Conservation (phyloP, 2,797 vertebrate genomes). For the Carapus acus region DNA sequence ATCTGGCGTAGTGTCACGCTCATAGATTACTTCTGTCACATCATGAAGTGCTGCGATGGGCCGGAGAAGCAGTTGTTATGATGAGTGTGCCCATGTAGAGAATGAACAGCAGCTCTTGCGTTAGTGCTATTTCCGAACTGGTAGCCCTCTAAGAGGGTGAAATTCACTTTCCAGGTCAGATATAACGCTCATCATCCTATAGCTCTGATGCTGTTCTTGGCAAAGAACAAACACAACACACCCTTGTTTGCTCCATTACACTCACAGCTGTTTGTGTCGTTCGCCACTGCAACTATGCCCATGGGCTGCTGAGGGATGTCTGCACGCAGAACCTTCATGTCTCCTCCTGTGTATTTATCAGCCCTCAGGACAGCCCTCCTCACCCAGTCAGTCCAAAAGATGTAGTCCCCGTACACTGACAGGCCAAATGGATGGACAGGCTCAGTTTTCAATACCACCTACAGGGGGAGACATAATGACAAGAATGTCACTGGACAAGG, state of each 20-base stretch:
- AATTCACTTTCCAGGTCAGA: too few species aligned
- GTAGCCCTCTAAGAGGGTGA: too few species aligned
- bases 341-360: constrained; percentile 90
- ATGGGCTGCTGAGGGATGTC: constrained; percentile 99
- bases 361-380: constrained; percentile 91
- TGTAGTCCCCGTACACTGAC: constrained; percentile 91
- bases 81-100: not conserved
- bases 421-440: constrained; percentile 94
- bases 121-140: too few species aligned
- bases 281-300: constrained; percentile 95
- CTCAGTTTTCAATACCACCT: constrained; percentile 94
- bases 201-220: too few species aligned
- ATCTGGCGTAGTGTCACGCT: constrained; percentile 18
- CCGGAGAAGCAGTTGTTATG: constrained; percentile 5
- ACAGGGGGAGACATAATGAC: constrained; percentile 41
- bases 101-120: too few species aligned
- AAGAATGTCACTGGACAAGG: constrained; percentile 1
- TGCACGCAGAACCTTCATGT: constrained; percentile 90
- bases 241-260: constrained; percentile 21
- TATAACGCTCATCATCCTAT: too few species aligned
- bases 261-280: constrained; percentile 98
- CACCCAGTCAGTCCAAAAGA: constrained; percentile 99
- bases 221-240: not conserved
- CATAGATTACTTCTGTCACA: constrained; percentile 41
- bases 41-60: constrained; percentile 35